phyloP scores from a whole-genome alignment of 2,113 vertebrate genomes.

The Oxyruncus cristatus region DNA sequence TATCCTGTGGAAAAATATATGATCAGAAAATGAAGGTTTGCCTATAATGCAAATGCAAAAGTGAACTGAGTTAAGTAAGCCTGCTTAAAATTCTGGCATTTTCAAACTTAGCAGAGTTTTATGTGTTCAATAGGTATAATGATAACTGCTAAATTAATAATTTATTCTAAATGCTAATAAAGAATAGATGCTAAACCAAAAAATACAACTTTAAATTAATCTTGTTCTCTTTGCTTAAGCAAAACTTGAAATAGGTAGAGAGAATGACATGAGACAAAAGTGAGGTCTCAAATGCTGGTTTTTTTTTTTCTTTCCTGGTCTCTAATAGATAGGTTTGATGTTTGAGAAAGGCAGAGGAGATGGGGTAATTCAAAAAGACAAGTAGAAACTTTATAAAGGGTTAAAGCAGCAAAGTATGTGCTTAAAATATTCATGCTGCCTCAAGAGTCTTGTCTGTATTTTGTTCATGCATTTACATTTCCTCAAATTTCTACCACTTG shows the following conservation, averaged over 20 bases:
- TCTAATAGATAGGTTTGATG: background rate
- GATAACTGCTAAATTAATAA: background rate
- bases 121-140: background rate
- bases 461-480: background rate
- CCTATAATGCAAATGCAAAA: background rate
- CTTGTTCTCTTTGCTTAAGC: background rate
- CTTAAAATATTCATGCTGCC: background rate
- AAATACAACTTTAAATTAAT: background rate
- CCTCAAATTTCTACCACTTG: background rate
- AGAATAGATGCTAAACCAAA: background rate
- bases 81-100: background rate
- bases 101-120: background rate
- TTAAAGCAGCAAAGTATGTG: background rate
- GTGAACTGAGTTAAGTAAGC: background rate
- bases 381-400: background rate
- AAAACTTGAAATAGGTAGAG: background rate
- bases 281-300: background rate
- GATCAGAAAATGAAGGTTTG: background rate
- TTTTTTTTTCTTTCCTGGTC: background rate
- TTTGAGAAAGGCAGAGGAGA: background rate
- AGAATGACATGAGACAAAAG: background rate
- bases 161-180: background rate
- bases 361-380: background rate
- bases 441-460: background rate
- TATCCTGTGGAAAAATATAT: background rate